Percentiles rank a stretch among this genome's conserved stretches.
Evolutionary conservation across 2,113 vertebrate species (phyloP).

Genomic region (Cottus gobio): DNA sequence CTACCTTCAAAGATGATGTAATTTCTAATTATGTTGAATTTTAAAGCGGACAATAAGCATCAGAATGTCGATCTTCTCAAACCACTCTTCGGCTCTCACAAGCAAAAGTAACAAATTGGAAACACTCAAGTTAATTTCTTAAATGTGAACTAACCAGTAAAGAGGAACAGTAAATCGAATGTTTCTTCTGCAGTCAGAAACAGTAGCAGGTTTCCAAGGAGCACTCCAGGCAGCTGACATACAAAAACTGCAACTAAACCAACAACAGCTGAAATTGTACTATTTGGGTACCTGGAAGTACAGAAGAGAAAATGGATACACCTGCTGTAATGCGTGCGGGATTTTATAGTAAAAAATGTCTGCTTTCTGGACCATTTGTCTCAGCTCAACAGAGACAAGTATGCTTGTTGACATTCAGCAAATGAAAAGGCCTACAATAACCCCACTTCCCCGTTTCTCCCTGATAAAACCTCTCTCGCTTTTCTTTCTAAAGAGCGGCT

Average conservation of each 20-base stretch:
- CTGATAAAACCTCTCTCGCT: slow-evolving; percentile 14
- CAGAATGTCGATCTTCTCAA: too few species aligned
- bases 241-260: background rate
- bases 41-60: too few species aligned
- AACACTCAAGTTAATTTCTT: background rate
- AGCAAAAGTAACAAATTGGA: too few species aligned
- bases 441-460: slow-evolving; percentile 32
- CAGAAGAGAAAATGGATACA: background rate
- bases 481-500: background rate
- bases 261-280: slow-evolving; percentile 3
- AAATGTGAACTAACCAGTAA: background rate
- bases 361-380: slow-evolving; percentile 20
- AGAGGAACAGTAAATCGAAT: background rate
- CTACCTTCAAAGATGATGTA: background rate
- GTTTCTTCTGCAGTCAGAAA: background rate
- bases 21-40: too few species aligned
- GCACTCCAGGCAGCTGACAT: background rate
- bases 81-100: too few species aligned
- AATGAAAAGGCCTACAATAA: slow-evolving; percentile 45
- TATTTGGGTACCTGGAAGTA: background rate
- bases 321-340: background rate
- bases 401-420: slow-evolving; percentile 20
- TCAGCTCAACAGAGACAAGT: slow-evolving; percentile 13
- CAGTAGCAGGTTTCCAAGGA: background rate
- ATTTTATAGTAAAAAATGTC: background rate